Evolutionary conservation across 2,888 invertebrate genomes (phyloP), one percentile per base, ranked within the genome.

Genomic region (Baccha elongata): DNA sequence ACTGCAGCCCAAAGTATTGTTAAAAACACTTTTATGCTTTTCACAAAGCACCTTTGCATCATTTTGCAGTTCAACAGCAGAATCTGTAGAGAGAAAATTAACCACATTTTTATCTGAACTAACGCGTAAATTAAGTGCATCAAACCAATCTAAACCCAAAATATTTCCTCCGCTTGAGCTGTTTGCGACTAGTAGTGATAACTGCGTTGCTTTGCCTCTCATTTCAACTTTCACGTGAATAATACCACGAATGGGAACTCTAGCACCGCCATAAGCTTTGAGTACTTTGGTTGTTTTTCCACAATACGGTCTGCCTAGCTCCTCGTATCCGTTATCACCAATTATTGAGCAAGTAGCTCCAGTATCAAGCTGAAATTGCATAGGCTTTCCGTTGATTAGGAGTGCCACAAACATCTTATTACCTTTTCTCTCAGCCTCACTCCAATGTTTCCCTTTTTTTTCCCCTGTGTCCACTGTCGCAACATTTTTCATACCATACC

Each of bases 141-240:
- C 53, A 35, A 55, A 55, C 55, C 55, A 55, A 55, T 55, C 21
- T 11, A 55, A 10, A 7, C 37, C 19, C 8, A 55, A 37, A 40
- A 55, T 55, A 37, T 37, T 37, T 21, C 19, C 3, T 3, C 44
- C 44, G 1, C 1, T 44, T 1, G 19, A 44, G 5, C 44, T 44
- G 19, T 8, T 2, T 10, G 19, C 44, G 8, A 44, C 44, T 44
- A 44, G 3, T 17, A 19, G 44, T 44, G 44, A 10, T 5, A 44
- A 19, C 3, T 19, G 7, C 1, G 44, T 4, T 3, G 1, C 19
- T 44, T 44, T 44, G 19, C 44, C 44, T 4, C 8, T 53, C 35
- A 53, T 35, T 1, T 2, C 6, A 11, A 53, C 53, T 3, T 35
- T 17, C 1, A 53, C 53, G 10, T 52, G 32, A 52, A 35, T 35